A percentile compares a stretch with the other conserved stretches of the same genome.
phyloP scores from a whole-genome alignment of 2,113 vertebrate species.

The Grammomys dolichurus region DNA sequence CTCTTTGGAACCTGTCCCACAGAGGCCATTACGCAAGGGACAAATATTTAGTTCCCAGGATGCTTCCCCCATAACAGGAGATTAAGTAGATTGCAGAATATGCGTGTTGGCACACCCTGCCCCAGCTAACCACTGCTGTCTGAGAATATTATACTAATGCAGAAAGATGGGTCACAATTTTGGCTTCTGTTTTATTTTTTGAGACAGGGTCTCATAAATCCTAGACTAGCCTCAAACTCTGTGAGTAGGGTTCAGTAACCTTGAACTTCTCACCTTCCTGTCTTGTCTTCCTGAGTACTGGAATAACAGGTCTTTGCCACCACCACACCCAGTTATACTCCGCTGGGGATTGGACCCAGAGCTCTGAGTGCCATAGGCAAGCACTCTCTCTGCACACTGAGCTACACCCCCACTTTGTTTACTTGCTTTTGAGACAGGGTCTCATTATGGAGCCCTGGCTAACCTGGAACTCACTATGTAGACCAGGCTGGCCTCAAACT shows the following conservation, averaged over 20 bases:
- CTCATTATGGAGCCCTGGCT: not conserved
- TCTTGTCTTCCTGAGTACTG: not conserved
- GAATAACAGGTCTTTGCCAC: not conserved
- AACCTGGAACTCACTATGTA: not conserved
- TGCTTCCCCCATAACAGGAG: not conserved
- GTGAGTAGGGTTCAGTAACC: not conserved
- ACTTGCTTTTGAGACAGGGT: not conserved
- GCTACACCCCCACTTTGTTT: not conserved
- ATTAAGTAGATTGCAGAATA: not conserved
- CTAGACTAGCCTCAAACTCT: not conserved
- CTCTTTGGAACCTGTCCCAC: not conserved
- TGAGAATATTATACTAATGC: not conserved
- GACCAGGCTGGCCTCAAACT: not conserved
- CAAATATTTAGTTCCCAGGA: conserved; percentile 28
- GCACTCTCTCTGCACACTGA: not conserved
- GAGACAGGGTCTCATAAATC: not conserved
- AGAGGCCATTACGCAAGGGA: not conserved
- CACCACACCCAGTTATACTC: no score
- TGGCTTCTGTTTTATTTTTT: not conserved
- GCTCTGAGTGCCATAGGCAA: not conserved
- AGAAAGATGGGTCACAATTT: not conserved
- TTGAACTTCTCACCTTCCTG: not conserved
- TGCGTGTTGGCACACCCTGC: not conserved
- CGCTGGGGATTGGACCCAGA: not conserved
- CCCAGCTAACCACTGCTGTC: not conserved